A percentile compares a stretch with the other conserved stretches of the same genome.
Evolutionary conservation across 2,797 vertebrate genomes (phyloP).

Genomic region (Sternotherus odoratus): DNA sequence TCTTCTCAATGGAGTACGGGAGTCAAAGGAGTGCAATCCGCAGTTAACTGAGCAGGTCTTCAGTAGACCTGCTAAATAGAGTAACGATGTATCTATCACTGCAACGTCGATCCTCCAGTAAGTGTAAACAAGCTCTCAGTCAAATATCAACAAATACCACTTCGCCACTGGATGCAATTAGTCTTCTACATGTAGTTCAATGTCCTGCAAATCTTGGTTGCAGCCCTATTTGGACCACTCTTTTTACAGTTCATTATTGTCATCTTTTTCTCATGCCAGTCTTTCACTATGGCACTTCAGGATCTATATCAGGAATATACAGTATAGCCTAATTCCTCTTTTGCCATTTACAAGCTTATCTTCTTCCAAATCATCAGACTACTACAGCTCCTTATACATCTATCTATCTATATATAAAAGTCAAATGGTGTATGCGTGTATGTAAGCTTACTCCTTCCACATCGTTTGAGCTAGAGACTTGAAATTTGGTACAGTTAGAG

Average conservation of each 20-base stretch:
- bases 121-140: too few species aligned
- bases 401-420: too few species aligned
- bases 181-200: background rate
- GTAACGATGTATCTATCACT: too few species aligned
- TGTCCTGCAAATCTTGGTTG: background rate
- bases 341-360: background rate
- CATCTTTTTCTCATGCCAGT: background rate
- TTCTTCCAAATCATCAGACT: background rate
- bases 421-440: too few species aligned
- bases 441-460: too few species aligned
- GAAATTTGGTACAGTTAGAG: too few species aligned
- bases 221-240: background rate
- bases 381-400: background rate
- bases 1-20: too few species aligned
- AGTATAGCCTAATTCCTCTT: background rate
- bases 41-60: too few species aligned
- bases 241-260: background rate
- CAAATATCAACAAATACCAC: background rate
- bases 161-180: background rate
- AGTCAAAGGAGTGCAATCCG: too few species aligned
- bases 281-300: background rate
- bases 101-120: too few species aligned
- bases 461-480: too few species aligned
- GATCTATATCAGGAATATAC: background rate
- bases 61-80: too few species aligned